Base-by-base conservation (phyloP, 2,888 invertebrate species). In the Drosophila ustulata region DNA sequence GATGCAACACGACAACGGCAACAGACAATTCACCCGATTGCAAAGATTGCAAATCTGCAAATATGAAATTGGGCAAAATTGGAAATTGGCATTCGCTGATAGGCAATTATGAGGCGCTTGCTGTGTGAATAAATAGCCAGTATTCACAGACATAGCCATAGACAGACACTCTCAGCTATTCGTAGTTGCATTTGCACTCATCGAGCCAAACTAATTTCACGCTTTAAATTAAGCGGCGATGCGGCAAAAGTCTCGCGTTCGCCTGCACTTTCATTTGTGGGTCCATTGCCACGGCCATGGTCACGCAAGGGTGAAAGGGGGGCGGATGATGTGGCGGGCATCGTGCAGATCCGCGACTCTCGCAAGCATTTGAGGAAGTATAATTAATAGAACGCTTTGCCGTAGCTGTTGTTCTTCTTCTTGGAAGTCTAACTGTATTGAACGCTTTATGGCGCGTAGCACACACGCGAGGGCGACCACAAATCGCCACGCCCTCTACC, bases 191-290 rank as follows among this genome's bases (percentile, higher is more conserved):
- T 28, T 32, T 45, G 32, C 43, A 26, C 37, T 75, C 49, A 39
- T 57, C 50, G 46, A 56, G 79, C 64, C 72, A 75, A 68, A 75
- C 82, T 83, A 90, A 91, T 91, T 91, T 90, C 89, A 91, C 89
- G 91, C 90, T 90, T 89, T 83, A 83, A 90, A 90, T 87, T 90
- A 89, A 78, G 80, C 88, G 78, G 70, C 89, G 78, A 80, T 80
- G 89, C 89, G 86, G 89, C 86, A 81, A 84, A 67, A 71, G 66
- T 76, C 67, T 75, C 49, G 69, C 69, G 56, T 39, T 57, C 59
- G 70, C 46, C 63, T 71, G 76, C 78, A 78, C 78, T 78, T 79
- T 78, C 79, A 62, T 79, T 78, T 75, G 66, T 57, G 66, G 67
- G 45, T 23, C 66, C 32, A 32, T 32, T 9, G 32, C 59, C 71